Conservation (phyloP, 2,888 invertebrate genomes). For the Exocentrus adspersus region DNA sequence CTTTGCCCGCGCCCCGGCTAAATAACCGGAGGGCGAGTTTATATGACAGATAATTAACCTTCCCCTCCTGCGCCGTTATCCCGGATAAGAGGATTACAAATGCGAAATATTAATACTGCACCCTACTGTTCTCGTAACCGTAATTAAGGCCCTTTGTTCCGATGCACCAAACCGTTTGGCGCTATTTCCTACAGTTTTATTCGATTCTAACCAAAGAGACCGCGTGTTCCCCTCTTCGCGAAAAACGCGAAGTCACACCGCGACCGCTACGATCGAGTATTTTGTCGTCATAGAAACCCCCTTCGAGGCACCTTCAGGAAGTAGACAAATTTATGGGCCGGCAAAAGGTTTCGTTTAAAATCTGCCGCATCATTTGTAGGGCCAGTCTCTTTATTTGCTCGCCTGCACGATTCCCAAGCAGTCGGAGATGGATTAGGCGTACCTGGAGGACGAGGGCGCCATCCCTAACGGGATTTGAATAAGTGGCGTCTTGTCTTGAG, state of each 20-base stretch:
- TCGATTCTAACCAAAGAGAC: not conserved
- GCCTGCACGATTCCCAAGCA: slow-evolving; percentile 3
- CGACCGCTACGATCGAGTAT: not conserved
- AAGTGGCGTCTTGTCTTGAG: not conserved
- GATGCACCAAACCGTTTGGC: slow-evolving; percentile 10
- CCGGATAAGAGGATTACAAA: slow-evolving; percentile 52
- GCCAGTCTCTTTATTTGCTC: slow-evolving; percentile 23
- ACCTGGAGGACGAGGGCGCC: not conserved
- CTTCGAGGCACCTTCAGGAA: slow-evolving; percentile 46
- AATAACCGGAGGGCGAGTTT: slow-evolving; percentile 20
- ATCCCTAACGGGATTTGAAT: not conserved
- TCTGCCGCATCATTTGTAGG: slow-evolving; percentile 54
- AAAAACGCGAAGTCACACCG: not conserved
- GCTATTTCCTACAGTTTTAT: slow-evolving; percentile 4
- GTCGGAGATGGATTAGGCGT: slow-evolving; percentile 6
- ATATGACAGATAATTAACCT: slow-evolving; percentile 44
- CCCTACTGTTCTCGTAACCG: not conserved
- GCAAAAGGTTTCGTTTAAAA: slow-evolving; percentile 56
- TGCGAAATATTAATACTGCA: slow-evolving; percentile 46
- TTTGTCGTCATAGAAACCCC: slow-evolving; percentile 57
- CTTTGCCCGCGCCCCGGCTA: too few species aligned
- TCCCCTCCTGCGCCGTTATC: slow-evolving; percentile 40
- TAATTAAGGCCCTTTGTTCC: slow-evolving; percentile 21
- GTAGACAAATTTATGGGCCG: slow-evolving; percentile 46
- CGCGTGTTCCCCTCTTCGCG: too few species aligned